Conservation (phyloP, 1,140 invertebrate genomes). For the Drosophila kurseongensis region DNA sequence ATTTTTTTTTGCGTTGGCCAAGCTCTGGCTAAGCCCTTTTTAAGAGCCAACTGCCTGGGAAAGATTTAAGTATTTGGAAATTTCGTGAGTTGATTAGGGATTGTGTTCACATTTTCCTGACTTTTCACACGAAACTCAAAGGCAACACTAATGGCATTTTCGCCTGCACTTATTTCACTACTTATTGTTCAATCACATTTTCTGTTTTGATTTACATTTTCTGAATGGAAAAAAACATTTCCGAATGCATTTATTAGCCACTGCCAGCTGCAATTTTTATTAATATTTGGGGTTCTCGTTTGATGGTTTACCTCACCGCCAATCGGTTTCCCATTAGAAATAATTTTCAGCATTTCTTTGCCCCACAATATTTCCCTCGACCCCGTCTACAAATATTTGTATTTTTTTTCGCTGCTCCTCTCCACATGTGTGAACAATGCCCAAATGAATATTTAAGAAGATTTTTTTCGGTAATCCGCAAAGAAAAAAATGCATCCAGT, state of each 20-base stretch:
- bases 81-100: constrained; percentile 26
- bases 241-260: constrained; percentile 17
- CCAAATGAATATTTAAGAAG: constrained; percentile 47
- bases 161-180: constrained; percentile 8
- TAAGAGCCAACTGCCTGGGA: constrained; percentile 25
- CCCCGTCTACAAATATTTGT: background rate
- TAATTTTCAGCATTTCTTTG: constrained; percentile 18
- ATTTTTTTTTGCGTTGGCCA: constrained; percentile 13
- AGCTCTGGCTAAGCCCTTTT: constrained; percentile 47
- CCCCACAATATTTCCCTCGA: background rate
- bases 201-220: constrained; percentile 39
- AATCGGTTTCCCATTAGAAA: constrained; percentile 24
- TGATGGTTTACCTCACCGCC: constrained; percentile 33
- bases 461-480: constrained; percentile 35
- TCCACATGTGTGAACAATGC: constrained; percentile 36
- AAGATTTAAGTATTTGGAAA: constrained; percentile 28
- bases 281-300: background rate
- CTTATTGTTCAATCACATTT: constrained; percentile 15
- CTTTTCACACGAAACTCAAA: background rate
- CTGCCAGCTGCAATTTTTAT: constrained; percentile 24
- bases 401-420: constrained; percentile 4
- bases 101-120: constrained; percentile 4
- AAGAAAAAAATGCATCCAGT: constrained; percentile 28
- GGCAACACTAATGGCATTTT: constrained; percentile 12
- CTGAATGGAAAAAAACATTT: constrained; percentile 1